Percentiles rank a stretch among this genome's conserved stretches.
Conservation (phyloP, 2,888 invertebrate genomes). For the Athrips mouffetella region DNA sequence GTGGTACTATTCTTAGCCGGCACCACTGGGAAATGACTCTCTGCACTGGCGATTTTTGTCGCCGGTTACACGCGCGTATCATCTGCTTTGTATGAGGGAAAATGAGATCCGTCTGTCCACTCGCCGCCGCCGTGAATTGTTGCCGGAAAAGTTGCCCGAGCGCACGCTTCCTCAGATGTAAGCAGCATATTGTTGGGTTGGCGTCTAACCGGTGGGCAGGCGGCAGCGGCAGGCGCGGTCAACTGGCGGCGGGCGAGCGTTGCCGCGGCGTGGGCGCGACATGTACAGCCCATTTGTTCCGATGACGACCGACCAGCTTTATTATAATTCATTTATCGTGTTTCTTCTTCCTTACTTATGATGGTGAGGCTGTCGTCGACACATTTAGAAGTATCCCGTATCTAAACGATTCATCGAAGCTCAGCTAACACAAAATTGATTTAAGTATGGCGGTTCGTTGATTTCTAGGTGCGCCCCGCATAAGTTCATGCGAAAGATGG, state of each 20-base stretch:
- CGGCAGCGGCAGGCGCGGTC: slow-evolving; percentile 14
- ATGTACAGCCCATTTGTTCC: slow-evolving; percentile 68
- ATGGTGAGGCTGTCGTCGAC: neutral
- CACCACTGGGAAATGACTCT: too few relatives aligned
- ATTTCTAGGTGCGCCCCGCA: neutral
- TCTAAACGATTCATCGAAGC: too few relatives aligned
- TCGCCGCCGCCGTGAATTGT: too few relatives aligned
- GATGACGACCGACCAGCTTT: slow-evolving; percentile 61
- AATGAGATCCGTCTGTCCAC: too few relatives aligned
- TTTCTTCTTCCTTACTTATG: slow-evolving; percentile 27
- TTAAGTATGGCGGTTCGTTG: too few relatives aligned
- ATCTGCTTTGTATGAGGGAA: too few relatives aligned
- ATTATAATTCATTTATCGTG: slow-evolving; percentile 74
- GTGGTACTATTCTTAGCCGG: too few relatives aligned
- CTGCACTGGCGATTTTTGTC: too few relatives aligned
- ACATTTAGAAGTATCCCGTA: neutral
- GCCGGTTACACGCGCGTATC: too few relatives aligned
- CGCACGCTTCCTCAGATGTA: neutral
- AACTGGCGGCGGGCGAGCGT: slow-evolving; percentile 28
- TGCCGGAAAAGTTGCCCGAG: too few relatives aligned
- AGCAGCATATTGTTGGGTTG: too few relatives aligned
- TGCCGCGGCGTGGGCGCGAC: slow-evolving; percentile 55
- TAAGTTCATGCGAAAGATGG: neutral
- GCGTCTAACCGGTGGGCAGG: neutral
- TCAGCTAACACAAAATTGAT: too few relatives aligned